phyloP scores from a whole-genome alignment of 2,113 vertebrate species.

The Oceanites oceanicus region DNA sequence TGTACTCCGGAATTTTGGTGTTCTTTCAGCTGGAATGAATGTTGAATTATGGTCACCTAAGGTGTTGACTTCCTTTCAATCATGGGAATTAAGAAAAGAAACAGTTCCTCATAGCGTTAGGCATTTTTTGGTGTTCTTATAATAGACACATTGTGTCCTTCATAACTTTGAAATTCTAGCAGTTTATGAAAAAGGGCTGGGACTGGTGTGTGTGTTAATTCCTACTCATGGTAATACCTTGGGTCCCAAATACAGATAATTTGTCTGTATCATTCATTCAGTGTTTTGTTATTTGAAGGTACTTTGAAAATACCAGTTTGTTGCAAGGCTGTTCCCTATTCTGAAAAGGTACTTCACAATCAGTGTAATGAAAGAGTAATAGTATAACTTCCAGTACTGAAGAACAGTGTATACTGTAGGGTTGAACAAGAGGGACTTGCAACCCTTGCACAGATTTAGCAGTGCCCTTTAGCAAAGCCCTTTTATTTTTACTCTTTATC shows the following conservation, averaged over 20 bases:
- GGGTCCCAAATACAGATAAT: background rate
- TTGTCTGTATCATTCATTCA: background rate
- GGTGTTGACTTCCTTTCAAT: background rate
- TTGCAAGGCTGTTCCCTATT: background rate
- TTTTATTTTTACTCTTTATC: background rate
- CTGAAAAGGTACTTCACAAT: background rate
- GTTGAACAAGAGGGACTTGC: background rate
- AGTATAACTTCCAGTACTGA: background rate
- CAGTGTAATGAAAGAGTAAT: background rate
- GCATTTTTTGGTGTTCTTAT: background rate
- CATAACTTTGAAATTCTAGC: background rate
- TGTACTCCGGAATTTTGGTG: background rate
- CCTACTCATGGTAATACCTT: background rate
- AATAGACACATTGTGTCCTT: background rate
- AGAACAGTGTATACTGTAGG: background rate
- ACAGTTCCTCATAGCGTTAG: background rate
- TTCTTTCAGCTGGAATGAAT: background rate
- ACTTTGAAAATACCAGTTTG: background rate
- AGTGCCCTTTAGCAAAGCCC: too few relatives aligned
- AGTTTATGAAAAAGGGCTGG: background rate
- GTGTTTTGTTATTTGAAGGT: background rate
- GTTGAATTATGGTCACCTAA: background rate
- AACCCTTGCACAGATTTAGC: background rate
- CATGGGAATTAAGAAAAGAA: background rate
- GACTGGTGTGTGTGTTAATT: background rate